Evolutionary conservation across 2,797 vertebrate genomes (phyloP).

Genomic region (Sylvilagus floridanus): DNA sequence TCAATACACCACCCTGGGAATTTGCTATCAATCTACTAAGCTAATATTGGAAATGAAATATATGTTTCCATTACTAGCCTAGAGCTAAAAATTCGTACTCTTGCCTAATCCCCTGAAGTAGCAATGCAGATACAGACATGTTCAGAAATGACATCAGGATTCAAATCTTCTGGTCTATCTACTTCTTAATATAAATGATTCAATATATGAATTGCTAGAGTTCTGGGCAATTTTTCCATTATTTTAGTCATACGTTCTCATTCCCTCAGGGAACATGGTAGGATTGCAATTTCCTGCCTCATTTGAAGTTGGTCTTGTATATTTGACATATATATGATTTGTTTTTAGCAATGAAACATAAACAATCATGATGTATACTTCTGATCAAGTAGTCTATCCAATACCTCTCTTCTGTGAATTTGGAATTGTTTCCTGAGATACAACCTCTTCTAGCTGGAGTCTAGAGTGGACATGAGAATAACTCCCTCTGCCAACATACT

Average conservation of each 20-base stretch:
- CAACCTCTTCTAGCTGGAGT: neutral
- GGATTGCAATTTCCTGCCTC: neutral
- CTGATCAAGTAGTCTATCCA: neutral
- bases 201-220: neutral
- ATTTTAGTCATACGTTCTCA: neutral
- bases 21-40: slow-evolving; percentile 18
- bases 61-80: slow-evolving; percentile 2
- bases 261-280: neutral
- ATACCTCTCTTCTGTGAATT: neutral
- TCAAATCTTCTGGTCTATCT: neutral
- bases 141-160: neutral
- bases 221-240: neutral
- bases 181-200: neutral
- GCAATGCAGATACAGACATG: neutral
- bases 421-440: neutral
- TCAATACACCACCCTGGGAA: neutral
- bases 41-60: slow-evolving; percentile 7
- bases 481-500: neutral
- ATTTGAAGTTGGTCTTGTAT: neutral
- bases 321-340: neutral
- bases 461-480: neutral
- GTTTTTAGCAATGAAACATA: neutral
- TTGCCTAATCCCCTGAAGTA: neutral
- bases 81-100: neutral
- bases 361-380: neutral